Base-by-base conservation (phyloP, 2,888 invertebrate genomes). In the Gastracanthus pulcherrimus region DNA sequence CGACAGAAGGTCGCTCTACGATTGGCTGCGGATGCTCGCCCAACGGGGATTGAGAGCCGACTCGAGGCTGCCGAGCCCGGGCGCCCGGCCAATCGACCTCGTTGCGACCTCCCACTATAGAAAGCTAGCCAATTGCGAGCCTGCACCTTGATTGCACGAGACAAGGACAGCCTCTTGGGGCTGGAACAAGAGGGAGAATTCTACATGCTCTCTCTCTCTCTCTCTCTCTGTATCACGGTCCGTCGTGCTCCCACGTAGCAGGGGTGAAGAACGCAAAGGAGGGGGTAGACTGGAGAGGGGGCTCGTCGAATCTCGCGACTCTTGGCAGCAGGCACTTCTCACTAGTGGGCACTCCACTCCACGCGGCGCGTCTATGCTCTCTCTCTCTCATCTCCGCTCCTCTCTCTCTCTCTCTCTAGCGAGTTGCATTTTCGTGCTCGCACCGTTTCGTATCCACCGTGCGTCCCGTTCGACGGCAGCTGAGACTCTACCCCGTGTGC, bases 281-380 rank as follows among this genome's bases (percentile, higher is more conserved):
- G n/a, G n/a, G n/a, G n/a, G n/a, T n/a, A n/a, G n/a, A n/a, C n/a
- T n/a, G n/a, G n/a, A 89, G 88, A 90, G 89, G 89, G 90, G 90
- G 89, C 89, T 89, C 90, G 90, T 89, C 90, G 89, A 90, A 89
- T 90, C 23, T 75, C 90, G 89, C 89, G 90, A 90, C 89, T 91
- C 90, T 90, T 90, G 90, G 89, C 90, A 89, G 88, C 90, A 90
- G 90, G 90, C 90, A 90, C 90, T 91, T 91, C 90, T 90, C 89
- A 89, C 89, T 90, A 90, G 91, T 90, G 90, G 91, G 90, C 87
- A 90, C 91, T 90, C 90, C 88, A 90, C 90, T 90, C 89, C 89
- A 90, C 90, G 89, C 88, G 90, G 87, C 87, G 90, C 89, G 87
- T 87, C 89, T 89, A 89, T 88, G 89, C 89, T 89, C 89, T 89